A percentile compares a stretch with the other conserved stretches of the same genome.
phyloP scores from a whole-genome alignment of 2,113 vertebrate species.

The Glareola pratincola region DNA sequence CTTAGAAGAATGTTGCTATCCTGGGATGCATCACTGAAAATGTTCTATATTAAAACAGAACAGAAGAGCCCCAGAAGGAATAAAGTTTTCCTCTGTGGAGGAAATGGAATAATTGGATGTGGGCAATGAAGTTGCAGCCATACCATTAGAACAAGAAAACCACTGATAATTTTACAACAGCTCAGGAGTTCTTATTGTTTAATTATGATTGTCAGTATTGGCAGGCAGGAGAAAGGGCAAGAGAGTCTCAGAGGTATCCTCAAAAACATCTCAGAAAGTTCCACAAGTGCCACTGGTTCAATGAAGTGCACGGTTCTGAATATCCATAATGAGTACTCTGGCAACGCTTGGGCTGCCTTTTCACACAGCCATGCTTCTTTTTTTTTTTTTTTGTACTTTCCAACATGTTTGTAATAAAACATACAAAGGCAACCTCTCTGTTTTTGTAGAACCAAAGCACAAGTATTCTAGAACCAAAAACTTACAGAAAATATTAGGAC shows the following conservation, averaged over 20 bases:
- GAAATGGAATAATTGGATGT: not conserved
- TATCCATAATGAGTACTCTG: not conserved
- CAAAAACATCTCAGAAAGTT: not conserved
- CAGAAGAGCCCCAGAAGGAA: not conserved
- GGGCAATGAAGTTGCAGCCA: not conserved
- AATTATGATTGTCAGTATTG: not conserved
- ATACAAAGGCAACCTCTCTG: not conserved
- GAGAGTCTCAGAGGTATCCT: not conserved
- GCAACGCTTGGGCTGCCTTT: not conserved
- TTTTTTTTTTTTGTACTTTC: not conserved
- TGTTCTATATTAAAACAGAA: conserved; percentile 25
- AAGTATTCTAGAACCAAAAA: not conserved
- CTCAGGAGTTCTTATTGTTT: not conserved
- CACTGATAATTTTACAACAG: not conserved
- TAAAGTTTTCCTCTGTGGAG: not conserved
- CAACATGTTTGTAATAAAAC: not conserved
- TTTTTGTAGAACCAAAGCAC: not conserved
- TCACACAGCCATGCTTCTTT: not conserved
- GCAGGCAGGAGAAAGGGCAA: not conserved
- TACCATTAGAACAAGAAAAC: not conserved
- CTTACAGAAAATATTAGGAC: not conserved
- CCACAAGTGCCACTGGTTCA: not conserved
- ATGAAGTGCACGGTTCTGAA: not conserved
- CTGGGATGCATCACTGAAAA: not conserved
- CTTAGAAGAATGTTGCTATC: not conserved